These are phyloP conservation scores for Puffinus mauretanicus DNA, from an alignment of 2,113 vertebrate genomes.

Conservation along the genomic window DNA sequence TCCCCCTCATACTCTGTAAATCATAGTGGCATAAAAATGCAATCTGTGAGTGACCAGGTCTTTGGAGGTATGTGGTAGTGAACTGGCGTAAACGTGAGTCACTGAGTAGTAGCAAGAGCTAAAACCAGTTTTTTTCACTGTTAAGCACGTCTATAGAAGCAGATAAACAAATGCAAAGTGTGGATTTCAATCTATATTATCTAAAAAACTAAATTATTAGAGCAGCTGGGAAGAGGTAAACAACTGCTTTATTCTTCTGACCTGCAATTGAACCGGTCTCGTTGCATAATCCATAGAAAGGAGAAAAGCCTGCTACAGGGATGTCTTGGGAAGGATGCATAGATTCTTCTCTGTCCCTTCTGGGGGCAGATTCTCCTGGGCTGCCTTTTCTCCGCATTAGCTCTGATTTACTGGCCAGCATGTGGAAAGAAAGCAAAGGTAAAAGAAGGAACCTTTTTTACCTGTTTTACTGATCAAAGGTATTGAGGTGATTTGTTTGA, in stretches of 20 bases:
- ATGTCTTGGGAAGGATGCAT: background rate
- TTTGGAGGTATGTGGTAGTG: constrained; percentile 25
- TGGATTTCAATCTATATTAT: background rate
- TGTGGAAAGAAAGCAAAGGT: background rate
- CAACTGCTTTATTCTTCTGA: background rate
- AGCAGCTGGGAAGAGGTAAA: background rate
- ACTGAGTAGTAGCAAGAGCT: background rate
- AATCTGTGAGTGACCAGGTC: constrained; percentile 33
- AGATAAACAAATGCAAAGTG: fast-evolving
- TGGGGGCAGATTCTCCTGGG: background rate
- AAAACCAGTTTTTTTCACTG: background rate
- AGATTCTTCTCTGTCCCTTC: background rate
- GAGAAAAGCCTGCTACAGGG: background rate
- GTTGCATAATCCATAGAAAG: background rate
- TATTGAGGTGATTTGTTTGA: background rate
- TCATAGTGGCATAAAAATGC: constrained; percentile 51
- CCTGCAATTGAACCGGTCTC: background rate
- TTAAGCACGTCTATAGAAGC: background rate
- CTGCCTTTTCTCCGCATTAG: background rate
- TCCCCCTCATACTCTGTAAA: constrained; percentile 59
- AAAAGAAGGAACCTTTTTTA: background rate
- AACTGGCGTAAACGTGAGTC: constrained; percentile 19
- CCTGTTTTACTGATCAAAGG: background rate
- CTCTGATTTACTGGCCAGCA: background rate
- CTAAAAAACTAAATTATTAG: background rate